phyloP scores from a whole-genome alignment of 2,888 invertebrate genomes.

The Therioaphis trifolii region DNA sequence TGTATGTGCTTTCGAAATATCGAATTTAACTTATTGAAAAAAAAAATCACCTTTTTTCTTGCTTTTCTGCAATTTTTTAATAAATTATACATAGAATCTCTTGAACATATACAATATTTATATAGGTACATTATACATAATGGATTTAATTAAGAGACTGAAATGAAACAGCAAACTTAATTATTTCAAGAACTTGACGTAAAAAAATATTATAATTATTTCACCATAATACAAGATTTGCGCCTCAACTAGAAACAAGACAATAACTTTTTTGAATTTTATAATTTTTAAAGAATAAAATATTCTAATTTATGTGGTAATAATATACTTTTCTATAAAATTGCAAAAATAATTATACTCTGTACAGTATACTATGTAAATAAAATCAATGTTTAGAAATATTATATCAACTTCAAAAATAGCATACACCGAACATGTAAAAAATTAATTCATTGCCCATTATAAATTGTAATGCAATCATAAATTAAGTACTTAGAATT shows the following conservation, averaged over 20 bases:
- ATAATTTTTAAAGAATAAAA: too few species aligned
- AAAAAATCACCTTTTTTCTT: neutral
- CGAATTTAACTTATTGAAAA: neutral
- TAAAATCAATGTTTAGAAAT: too few species aligned
- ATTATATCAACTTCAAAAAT: too few species aligned
- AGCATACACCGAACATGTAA: too few species aligned
- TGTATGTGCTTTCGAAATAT: neutral
- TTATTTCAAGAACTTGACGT: neutral
- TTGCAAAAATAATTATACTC: too few species aligned
- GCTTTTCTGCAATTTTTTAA: neutral
- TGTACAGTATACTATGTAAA: too few species aligned
- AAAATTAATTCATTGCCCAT: too few species aligned
- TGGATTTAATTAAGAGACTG: neutral
- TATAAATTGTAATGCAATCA: too few species aligned
- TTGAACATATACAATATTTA: neutral
- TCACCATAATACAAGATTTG: neutral
- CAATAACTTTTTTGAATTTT: neutral
- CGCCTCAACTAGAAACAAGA: neutral
- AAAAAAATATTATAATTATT: conserved; percentile 3
- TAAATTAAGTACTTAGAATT: too few species aligned
- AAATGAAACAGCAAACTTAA: neutral
- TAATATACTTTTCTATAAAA: too few species aligned
- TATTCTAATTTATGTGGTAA: too few species aligned
- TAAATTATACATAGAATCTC: neutral
- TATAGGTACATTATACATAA: neutral